phyloP scores from a whole-genome alignment of 2,888 invertebrate genomes.

The Chelonus formosanus region DNA sequence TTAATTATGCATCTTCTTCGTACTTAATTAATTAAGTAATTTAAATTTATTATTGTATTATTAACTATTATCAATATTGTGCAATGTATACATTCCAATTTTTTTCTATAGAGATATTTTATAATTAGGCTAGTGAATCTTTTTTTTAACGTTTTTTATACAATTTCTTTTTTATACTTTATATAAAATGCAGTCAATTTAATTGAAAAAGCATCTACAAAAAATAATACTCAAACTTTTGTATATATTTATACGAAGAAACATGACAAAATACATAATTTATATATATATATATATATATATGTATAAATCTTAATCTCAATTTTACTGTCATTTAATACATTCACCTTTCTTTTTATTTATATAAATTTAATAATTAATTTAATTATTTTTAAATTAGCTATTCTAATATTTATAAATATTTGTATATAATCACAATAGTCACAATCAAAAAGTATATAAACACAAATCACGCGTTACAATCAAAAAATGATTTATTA shows the following conservation, averaged over 20 bases:
- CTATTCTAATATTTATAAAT: neutral
- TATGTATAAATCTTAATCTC: conserved; percentile 43
- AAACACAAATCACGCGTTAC: no score
- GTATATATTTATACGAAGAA: conserved; percentile 64
- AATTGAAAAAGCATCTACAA: conserved; percentile 48
- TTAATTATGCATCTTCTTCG: conserved; percentile 11
- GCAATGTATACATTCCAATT: conserved; percentile 63
- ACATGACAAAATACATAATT: conserved; percentile 63
- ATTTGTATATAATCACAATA: neutral
- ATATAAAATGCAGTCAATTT: conserved; percentile 52
- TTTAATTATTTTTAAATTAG: conserved; percentile 26
- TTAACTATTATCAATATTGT: conserved; percentile 53
- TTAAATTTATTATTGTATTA: conserved; percentile 37
- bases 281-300: conserved; percentile 54
- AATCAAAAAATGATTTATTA: no score
- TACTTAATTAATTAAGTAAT: conserved; percentile 45
- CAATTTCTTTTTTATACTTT: conserved; percentile 44
- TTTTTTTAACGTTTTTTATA: no score
- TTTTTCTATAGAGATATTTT: conserved; percentile 41
- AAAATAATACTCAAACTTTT: conserved; percentile 59
- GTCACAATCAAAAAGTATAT: neutral
- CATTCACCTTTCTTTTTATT: conserved; percentile 25
- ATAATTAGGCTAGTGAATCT: conserved; percentile 42
- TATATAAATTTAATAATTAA: conserved; percentile 27
- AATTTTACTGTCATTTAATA: conserved; percentile 27